Percentiles rank a stretch among this genome's conserved stretches.
Evolutionary conservation across 2,888 invertebrate genomes (phyloP).

Genomic region (Sesia apiformis): DNA sequence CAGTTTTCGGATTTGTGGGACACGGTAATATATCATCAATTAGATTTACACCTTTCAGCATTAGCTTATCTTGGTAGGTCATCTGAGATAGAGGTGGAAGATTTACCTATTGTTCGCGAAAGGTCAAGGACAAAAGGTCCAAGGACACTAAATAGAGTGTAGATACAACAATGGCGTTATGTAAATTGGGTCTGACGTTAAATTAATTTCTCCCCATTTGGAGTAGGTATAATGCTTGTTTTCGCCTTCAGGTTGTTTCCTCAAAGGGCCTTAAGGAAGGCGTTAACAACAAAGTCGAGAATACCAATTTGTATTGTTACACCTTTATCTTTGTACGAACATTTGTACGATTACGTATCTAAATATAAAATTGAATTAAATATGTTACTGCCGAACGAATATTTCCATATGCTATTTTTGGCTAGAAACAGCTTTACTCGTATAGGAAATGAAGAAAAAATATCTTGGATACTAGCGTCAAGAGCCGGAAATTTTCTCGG

Average conservation of each 20-base stretch:
- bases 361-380: too few relatives aligned
- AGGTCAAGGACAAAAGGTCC: not conserved
- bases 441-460: too few relatives aligned
- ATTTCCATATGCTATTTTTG: too few relatives aligned
- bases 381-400: too few relatives aligned
- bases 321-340: too few relatives aligned
- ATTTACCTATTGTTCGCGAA: slow-evolving; percentile 1
- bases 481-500: too few relatives aligned
- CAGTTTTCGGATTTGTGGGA: not conserved
- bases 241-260: not conserved
- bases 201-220: slow-evolving; percentile 25
- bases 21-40: not conserved
- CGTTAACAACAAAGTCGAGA: not conserved
- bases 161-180: slow-evolving; percentile 14
- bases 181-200: slow-evolving; percentile 22
- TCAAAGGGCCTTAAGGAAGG: not conserved
- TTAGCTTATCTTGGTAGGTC: slow-evolving; percentile 16
- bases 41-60: slow-evolving; percentile 14
- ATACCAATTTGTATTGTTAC: not conserved
- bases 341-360: too few relatives aligned
- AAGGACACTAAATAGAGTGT: not conserved
- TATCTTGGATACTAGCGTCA: too few relatives aligned
- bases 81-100: slow-evolving; percentile 13
- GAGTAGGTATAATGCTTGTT: not conserved
- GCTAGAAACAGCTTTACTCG: too few relatives aligned